Conservation (phyloP, 2,888 invertebrate species). For the Doris montereyensis region DNA sequence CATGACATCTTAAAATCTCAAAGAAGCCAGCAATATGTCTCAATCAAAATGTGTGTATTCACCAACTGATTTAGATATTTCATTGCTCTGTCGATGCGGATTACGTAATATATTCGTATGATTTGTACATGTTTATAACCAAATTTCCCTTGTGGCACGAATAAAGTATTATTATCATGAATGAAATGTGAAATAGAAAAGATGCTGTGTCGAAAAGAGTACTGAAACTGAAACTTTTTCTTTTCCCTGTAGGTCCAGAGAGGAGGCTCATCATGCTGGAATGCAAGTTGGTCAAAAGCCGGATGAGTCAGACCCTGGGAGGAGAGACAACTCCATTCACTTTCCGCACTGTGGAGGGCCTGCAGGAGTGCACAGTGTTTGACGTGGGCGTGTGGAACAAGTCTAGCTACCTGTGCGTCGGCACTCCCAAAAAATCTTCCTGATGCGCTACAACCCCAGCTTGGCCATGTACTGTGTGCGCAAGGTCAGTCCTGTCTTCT, state of each 20-base stretch:
- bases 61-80: too few species aligned
- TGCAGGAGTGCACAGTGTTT: slow-evolving; percentile 72
- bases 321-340: slow-evolving; percentile 60
- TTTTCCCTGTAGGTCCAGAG: slow-evolving; percentile 56
- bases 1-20: too few species aligned
- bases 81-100: too few species aligned
- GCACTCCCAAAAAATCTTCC: slow-evolving; percentile 69
- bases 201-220: too few species aligned
- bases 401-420: slow-evolving; percentile 70
- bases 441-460: slow-evolving; percentile 77
- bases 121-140: too few species aligned
- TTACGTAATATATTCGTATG: too few species aligned
- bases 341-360: slow-evolving; percentile 67
- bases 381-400: slow-evolving; percentile 59
- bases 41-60: too few species aligned
- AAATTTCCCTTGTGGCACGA: too few species aligned
- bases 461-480: slow-evolving; percentile 68
- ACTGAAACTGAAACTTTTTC: background rate
- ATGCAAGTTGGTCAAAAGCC: slow-evolving; percentile 60
- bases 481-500: slow-evolving; percentile 68
- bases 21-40: too few species aligned
- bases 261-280: slow-evolving; percentile 61
- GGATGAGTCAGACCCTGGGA: slow-evolving; percentile 56
- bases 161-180: too few species aligned
- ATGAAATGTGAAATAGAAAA: too few species aligned